Base-by-base conservation (phyloP, 2,888 invertebrate species). In the Drymonia ruficornis region DNA sequence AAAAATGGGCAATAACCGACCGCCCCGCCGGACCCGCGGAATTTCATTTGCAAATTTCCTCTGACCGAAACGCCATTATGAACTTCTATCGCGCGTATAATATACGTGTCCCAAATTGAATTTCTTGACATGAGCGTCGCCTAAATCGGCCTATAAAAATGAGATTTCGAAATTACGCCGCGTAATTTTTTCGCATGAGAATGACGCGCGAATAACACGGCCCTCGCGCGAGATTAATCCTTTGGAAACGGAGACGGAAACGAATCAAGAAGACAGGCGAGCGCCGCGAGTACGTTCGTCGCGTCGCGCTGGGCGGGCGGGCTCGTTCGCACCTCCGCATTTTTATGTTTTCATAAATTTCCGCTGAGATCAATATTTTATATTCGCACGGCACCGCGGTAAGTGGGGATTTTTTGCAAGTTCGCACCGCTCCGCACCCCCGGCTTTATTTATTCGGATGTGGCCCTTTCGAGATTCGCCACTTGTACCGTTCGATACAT, bases 301-400 rank as follows among this genome's bases (percentile, higher is more conserved):
- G 7, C 4, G 11, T n/a, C n/a, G 9, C 85, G 86, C 86, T 86
- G 84, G 80, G 76, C 61, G 67, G 55, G 59, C 61, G 65, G 4
- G 16, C 47, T 59, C 64, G 72, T 83, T 83, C 83, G 76, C 87
- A 87, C 85, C 86, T 86, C 73, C 76, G 74, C 80, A 76, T 86
- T 90, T 89, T 89, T 89, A 89, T 86, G 87, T 89, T 90, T 91
- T 89, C 89, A 90, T 89, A 91, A 89, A 90, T 90, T 88, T 84
- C 79, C 84, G 76, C 78, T 67, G 81, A 81, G 89, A 91, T 91
- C 91, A 88, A 91, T 91, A 88, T 89, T 89, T 89, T 87, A 90
- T 88, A 87, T 87, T 84, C 85, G 80, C 84, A 76, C 81, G 80
- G 67, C 78, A 76, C 76, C 78, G 78, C 76, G 77, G 80, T 78